A percentile compares a stretch with the other conserved stretches of the same genome.
Evolutionary conservation across 2,113 vertebrate species (phyloP).

Genomic region (Poeciliopsis retropinna): DNA sequence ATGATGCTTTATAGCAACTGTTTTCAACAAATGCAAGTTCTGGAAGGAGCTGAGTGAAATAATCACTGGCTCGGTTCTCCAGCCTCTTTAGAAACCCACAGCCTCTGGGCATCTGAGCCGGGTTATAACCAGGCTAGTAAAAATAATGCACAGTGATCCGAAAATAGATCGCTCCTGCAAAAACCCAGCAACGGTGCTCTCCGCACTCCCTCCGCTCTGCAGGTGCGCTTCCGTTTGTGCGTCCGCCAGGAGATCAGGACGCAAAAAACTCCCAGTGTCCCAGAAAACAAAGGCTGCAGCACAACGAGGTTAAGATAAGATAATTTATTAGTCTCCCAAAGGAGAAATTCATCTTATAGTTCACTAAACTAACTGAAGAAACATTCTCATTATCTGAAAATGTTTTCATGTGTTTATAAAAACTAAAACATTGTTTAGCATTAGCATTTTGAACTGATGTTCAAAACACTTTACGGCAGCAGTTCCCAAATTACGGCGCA

Average conservation of each 20-base stretch:
- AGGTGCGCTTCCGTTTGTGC: conserved; percentile 28
- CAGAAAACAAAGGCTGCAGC: not conserved
- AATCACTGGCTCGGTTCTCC: conserved; percentile 21
- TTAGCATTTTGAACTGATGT: too few species aligned
- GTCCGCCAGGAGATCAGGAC: conserved; percentile 9
- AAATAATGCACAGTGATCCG: conserved; percentile 51
- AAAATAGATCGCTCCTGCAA: conserved; percentile 62
- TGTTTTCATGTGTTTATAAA: too few species aligned
- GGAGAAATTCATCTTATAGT: too few species aligned
- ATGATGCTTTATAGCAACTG: not conserved
- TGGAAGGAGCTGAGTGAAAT: conserved; percentile 14
- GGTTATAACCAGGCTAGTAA: conserved; percentile 34
- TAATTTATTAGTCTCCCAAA: too few species aligned
- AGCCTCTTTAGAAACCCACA: conserved; percentile 12
- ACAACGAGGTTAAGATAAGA: too few species aligned
- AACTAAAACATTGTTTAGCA: too few species aligned
- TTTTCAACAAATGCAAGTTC: not conserved
- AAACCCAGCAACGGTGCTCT: conserved; percentile 38
- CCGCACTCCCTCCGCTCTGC: not conserved
- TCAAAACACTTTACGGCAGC: too few species aligned
- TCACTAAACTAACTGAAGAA: too few species aligned
- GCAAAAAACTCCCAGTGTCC: not conserved
- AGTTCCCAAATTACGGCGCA: too few species aligned
- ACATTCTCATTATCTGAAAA: too few species aligned
- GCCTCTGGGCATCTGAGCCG: conserved; percentile 38